phyloP scores from a whole-genome alignment of 2,113 vertebrate genomes.

The Parotia lawesii region DNA sequence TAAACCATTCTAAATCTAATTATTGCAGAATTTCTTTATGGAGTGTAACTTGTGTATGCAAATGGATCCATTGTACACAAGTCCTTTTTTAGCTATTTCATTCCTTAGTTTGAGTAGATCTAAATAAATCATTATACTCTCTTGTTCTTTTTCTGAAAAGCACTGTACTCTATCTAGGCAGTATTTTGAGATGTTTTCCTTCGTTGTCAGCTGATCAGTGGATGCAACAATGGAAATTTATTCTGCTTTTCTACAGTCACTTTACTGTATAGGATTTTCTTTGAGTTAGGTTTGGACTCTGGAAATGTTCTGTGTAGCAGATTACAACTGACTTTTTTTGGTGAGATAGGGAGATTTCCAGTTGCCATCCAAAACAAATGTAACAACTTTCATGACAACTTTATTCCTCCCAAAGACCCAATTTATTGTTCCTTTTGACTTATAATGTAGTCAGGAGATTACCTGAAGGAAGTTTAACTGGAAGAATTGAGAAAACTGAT shows the following conservation, averaged over 20 bases:
- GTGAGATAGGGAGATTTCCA: background rate
- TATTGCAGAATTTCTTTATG: background rate
- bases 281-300: background rate
- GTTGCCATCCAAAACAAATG: background rate
- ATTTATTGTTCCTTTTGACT: background rate
- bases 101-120: background rate
- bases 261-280: background rate
- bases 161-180: background rate
- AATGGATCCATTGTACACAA: background rate
- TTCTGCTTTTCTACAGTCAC: background rate
- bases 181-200: background rate
- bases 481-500: background rate
- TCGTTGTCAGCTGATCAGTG: background rate
- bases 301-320: background rate
- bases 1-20: background rate
- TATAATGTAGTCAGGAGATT: background rate
- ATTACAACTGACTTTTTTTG: background rate
- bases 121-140: background rate
- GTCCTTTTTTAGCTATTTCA: background rate
- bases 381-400: background rate
- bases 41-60: background rate
- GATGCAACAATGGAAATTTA: background rate
- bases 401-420: background rate
- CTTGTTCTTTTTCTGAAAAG: background rate
- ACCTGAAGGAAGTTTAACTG: background rate